Conservation (phyloP, 2,888 invertebrate species). For the Lithophane socia region DNA sequence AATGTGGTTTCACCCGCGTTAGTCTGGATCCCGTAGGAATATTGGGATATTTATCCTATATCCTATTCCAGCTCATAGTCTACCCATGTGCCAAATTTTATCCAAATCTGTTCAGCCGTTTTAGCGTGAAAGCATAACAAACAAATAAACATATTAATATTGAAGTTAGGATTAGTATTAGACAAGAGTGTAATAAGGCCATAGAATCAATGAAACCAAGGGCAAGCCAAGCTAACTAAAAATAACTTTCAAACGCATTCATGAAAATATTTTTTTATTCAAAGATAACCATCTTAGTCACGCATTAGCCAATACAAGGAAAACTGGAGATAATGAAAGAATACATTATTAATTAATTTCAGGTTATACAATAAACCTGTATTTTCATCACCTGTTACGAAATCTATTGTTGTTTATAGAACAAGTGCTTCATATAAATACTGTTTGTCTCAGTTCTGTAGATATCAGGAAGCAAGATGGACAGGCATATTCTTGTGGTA, state of each 20-base stretch:
- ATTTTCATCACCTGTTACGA: slow-evolving; percentile 46
- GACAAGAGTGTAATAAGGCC: no score
- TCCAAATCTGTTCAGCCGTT: no score
- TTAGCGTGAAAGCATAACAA: no score
- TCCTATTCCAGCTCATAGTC: no score
- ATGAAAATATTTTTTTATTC: slow-evolving; percentile 17
- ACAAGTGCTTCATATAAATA: slow-evolving; percentile 47
- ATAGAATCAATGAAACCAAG: background rate
- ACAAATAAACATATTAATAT: no score
- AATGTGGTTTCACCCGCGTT: no score
- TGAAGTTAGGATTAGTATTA: no score
- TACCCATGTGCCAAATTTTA: no score
- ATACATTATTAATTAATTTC: slow-evolving; percentile 4
- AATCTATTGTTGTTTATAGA: slow-evolving; percentile 57
- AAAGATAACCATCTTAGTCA: slow-evolving; percentile 15
- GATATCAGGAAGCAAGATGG: slow-evolving; percentile 45
- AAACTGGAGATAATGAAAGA: slow-evolving; percentile 31
- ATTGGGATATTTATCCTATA: no score
- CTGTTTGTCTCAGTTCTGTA: slow-evolving; percentile 16
- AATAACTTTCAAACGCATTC: background rate
- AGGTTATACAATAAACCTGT: background rate
- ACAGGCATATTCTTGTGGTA: slow-evolving; percentile 53
- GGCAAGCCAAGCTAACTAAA: background rate
- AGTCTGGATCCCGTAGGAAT: no score
- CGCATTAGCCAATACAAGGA: slow-evolving; percentile 48